Evolutionary conservation across 2,113 vertebrate species (phyloP), one percentile per base, ranked within the genome.

Genomic region (Strigops habroptila): DNA sequence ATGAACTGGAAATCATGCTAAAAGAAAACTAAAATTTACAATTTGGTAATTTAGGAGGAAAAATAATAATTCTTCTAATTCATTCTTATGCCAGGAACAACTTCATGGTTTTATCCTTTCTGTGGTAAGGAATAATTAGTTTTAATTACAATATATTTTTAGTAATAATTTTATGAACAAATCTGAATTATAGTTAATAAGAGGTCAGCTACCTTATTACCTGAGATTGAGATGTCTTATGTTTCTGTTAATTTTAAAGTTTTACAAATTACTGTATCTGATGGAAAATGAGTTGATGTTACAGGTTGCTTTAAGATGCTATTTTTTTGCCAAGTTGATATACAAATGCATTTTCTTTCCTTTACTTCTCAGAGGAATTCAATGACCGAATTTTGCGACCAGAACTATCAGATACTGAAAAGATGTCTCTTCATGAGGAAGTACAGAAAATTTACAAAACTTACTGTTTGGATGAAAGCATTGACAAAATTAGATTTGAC

Each of bases 401-500:
- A 7, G 99, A 99, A 39, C 98, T 99, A 77, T 98, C 97, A 31
- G 98, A 99, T 90, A 35, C 95, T 8, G 99, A 99, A 97, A 99
- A 98, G 97, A 97, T 97, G 57, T 97, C 95, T 80, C 97, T 99
- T 53, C 99, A 99, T 84, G 97, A 98, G 3, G 99, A 99, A 91
- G 98, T 99, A 82, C 97, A 98, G 96, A 99, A 99, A 96, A 99
- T 99, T 92, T 99, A 99, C 73, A 95, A 98, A 95, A 99, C 98
- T 4, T 99, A 99, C 44, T 99, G 99, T 92, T 98, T 99, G 96
- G 99, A 99, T 86, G 99, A 99, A 95, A 99, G 99, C 96, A 92
- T 99, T 57, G 99, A 99, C 96, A 99, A 99, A 98, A 99, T 99
- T 95, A 98, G 98, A 97, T 99, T 99, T 91, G 98, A 99, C 91